Base-by-base conservation (phyloP, 2,797 vertebrate species). In the Sandelia bainsii region DNA sequence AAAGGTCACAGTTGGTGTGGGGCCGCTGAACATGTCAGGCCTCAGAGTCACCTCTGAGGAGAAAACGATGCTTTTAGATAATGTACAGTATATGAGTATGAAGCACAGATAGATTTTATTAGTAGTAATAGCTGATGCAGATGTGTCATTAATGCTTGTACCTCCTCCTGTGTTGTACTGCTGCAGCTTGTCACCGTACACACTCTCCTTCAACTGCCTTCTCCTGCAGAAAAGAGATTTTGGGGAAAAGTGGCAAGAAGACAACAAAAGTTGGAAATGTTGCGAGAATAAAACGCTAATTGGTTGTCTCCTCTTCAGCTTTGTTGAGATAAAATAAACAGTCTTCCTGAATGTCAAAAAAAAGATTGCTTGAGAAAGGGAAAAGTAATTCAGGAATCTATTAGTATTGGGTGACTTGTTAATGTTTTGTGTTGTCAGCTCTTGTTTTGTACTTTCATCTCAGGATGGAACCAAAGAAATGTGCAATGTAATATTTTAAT, bases 131-230 rank as follows among this genome's bases (percentile, higher is more conserved):
- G 12, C 12, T 39, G 20, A 10, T n/a, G 19, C n/a, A 22, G 40
- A 48, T 23, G 57, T 5, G 19, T 20, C 37, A 19, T 25, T 0
- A 0, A 5, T 2, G 17, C 32, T 42, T 53, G 1, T 77, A 98
- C 96, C 96, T 96, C 97, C 87, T 59, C 96, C 96, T 0, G 96
- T 94, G 93, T 96, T 98, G 92, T 98, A 98, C 84, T 98, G 97
- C 85, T 98, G 97, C 27, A 98, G 87, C 71, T 98, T 98, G 61
- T 98, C 97, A 0, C 96, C 97, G 79, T 97, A 98, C 22, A 96
- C 93, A 0, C 96, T 97, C 86, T 98, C 97, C 88, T 98, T 98
- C 88, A 96, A 93, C 48, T 96, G 96, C 0, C 96, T 94, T 73
- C 96, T 96, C 90, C 97, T 98, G 3, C 44, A 80, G 6, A 61